Conservation (phyloP, 2,113 vertebrate genomes). For the Psammodynastes pulverulentus region DNA sequence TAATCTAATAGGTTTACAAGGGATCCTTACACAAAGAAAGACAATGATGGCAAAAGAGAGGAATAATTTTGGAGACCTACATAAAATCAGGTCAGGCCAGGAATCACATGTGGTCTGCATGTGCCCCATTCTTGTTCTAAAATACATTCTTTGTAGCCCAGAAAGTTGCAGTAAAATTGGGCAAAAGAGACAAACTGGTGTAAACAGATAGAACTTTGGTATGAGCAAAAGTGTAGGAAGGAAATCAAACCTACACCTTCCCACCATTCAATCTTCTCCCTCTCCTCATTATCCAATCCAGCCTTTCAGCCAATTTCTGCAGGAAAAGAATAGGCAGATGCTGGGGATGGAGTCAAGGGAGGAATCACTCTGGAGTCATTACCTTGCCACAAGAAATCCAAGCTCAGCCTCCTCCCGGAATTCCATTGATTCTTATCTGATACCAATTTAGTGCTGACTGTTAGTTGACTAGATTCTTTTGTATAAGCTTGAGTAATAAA, state of each 20-base stretch:
- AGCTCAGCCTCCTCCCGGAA: background rate
- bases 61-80: background rate
- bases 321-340: background rate
- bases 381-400: background rate
- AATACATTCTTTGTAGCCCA: background rate
- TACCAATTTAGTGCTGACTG: background rate
- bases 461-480: background rate
- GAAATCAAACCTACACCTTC: background rate
- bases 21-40: background rate
- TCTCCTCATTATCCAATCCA: background rate
- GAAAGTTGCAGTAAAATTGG: background rate
- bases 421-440: background rate
- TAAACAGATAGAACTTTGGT: background rate
- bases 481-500: background rate
- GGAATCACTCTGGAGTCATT: background rate
- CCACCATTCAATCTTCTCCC: background rate
- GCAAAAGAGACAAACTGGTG: background rate
- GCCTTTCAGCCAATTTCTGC: background rate
- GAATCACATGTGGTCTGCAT: background rate
- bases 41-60: background rate
- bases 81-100: background rate
- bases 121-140: background rate
- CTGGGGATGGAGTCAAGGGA: background rate
- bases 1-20: background rate
- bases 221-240: background rate